Evolutionary conservation across 2,113 vertebrate species (phyloP).

Genomic region (Ceuthmochares aereus): DNA sequence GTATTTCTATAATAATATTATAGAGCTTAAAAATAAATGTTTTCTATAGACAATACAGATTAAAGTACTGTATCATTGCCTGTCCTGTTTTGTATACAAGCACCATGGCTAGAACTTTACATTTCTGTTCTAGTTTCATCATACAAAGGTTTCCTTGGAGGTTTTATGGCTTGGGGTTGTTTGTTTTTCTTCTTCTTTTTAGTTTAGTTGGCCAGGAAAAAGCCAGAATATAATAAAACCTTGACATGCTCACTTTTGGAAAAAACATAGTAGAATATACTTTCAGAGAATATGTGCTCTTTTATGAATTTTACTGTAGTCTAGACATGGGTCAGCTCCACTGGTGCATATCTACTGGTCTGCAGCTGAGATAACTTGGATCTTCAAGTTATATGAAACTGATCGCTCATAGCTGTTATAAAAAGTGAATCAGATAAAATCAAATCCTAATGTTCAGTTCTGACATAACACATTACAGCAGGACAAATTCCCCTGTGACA

Average conservation of each 20-base stretch:
- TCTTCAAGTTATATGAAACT: background rate
- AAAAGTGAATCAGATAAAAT: background rate
- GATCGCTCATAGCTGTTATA: background rate
- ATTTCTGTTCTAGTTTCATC: background rate
- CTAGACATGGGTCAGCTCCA: background rate
- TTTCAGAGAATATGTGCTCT: background rate
- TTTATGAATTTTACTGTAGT: background rate
- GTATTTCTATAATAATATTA: conserved; percentile 79
- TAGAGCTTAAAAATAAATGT: conserved; percentile 80
- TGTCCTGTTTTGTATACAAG: conserved; percentile 31
- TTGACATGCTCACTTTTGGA: background rate
- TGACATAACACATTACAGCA: background rate
- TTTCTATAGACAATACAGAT: conserved; percentile 79
- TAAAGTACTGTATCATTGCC: conserved; percentile 66
- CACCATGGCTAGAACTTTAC: background rate
- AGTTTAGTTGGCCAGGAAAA: background rate
- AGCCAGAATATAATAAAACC: background rate
- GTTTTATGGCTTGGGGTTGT: accelerated
- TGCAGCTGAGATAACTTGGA: background rate
- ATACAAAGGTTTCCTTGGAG: background rate
- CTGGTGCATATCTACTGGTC: background rate
- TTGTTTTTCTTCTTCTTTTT: background rate
- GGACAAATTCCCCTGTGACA: background rate
- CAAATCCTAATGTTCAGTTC: background rate
- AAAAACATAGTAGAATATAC: background rate